phyloP scores from a whole-genome alignment of 2,888 invertebrate genomes.

The Lymantria dispar region DNA sequence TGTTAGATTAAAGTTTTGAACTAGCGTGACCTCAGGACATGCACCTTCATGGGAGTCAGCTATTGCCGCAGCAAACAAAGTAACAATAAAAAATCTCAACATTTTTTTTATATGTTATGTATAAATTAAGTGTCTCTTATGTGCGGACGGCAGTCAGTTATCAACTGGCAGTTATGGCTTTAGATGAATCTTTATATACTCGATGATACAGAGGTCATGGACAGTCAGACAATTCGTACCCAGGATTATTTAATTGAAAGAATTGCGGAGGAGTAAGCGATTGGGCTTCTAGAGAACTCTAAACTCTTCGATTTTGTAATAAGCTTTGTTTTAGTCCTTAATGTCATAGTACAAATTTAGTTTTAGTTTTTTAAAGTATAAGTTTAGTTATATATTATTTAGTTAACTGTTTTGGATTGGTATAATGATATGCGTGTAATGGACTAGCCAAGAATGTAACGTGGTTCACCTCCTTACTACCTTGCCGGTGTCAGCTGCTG shows the following conservation, averaged over 20 bases:
- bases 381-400: too few relatives aligned
- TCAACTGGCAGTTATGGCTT: constrained; percentile 39
- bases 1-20: constrained; percentile 59
- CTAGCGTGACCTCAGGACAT: constrained; percentile 58
- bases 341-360: too few relatives aligned
- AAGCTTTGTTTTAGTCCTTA: background rate
- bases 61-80: constrained; percentile 49
- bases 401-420: too few relatives aligned
- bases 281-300: constrained; percentile 38
- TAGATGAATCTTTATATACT: constrained; percentile 53
- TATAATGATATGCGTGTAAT: too few relatives aligned
- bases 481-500: too few relatives aligned
- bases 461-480: too few relatives aligned
- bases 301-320: constrained; percentile 1
- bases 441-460: too few relatives aligned
- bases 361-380: too few relatives aligned
- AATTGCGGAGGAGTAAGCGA: constrained; percentile 34
- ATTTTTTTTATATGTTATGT: constrained; percentile 34
- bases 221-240: constrained; percentile 45
- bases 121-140: constrained; percentile 42
- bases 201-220: constrained; percentile 54
- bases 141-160: constrained; percentile 38
- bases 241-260: constrained; percentile 54
- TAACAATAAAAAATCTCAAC: constrained; percentile 47
- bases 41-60: constrained; percentile 56